phyloP scores from a whole-genome alignment of 2,888 invertebrate genomes.

The Lasiommata megera region DNA sequence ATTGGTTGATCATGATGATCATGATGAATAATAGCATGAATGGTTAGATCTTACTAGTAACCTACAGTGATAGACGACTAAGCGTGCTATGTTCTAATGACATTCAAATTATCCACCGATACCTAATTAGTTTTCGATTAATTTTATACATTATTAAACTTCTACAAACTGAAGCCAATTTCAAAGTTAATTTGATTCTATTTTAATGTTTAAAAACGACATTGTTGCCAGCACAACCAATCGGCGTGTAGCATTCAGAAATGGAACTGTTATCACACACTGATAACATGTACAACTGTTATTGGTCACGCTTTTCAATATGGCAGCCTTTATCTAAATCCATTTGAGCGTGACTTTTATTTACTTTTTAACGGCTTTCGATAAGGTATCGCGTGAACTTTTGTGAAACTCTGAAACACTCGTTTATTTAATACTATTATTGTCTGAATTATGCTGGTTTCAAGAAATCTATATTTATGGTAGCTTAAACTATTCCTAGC shows the following conservation, averaged over 20 bases:
- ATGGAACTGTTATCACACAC: constrained; percentile 69
- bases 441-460: background rate
- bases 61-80: no score
- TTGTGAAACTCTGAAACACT: background rate
- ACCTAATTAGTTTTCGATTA: no score
- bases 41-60: no score
- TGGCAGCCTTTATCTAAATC: constrained; percentile 64
- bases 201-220: constrained; percentile 60
- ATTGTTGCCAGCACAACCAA: constrained; percentile 49
- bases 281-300: constrained; percentile 60
- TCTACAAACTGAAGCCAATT: constrained; percentile 40
- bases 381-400: constrained; percentile 48
- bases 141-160: no score
- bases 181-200: constrained; percentile 56
- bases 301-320: constrained; percentile 74
- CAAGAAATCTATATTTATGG: background rate
- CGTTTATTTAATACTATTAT: background rate
- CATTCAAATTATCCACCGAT: no score
- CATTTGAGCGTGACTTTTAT: constrained; percentile 56
- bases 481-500: no score
- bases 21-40: no score
- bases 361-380: constrained; percentile 54
- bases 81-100: no score
- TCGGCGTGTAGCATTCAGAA: constrained; percentile 60
- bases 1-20: no score